phyloP scores from a whole-genome alignment of 2,888 invertebrate species.

The Drosophila demipolita region DNA sequence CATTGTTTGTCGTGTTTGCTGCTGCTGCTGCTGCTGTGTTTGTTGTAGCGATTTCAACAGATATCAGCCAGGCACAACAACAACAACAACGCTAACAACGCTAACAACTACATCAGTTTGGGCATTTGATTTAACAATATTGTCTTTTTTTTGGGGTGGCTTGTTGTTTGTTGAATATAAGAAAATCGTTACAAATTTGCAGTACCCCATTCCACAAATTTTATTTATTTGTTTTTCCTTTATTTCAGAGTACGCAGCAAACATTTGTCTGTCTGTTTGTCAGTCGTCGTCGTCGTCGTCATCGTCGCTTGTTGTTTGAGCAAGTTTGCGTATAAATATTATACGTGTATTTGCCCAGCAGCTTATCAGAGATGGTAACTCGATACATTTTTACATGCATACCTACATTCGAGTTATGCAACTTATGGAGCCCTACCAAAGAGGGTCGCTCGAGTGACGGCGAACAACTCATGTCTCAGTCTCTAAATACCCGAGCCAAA shows the following conservation, averaged over 20 bases:
- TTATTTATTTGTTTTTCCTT: conserved; percentile 63
- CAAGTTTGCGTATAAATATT: conserved; percentile 81
- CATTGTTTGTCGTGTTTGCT: conserved; percentile 33
- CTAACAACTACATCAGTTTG: conserved; percentile 20
- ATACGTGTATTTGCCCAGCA: conserved; percentile 83
- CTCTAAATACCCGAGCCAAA: conserved; percentile 35
- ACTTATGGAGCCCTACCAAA: conserved; percentile 32
- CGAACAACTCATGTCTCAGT: conserved; percentile 8
- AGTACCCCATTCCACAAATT: conserved; percentile 22
- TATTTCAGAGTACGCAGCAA: conserved; percentile 19
- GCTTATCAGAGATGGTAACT: conserved; percentile 85
- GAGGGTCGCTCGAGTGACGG: conserved; percentile 43
- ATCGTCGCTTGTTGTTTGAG: conserved; percentile 67
- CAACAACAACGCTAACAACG: background rate
- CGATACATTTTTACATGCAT: conserved; percentile 79
- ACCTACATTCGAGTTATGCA: conserved; percentile 27
- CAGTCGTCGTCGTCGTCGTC: conserved; percentile 26
- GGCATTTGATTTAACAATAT: conserved; percentile 19
- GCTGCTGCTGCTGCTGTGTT: conserved; percentile 47
- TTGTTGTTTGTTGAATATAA: conserved; percentile 77
- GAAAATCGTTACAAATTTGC: conserved; percentile 84
- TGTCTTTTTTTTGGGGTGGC: conserved; percentile 46
- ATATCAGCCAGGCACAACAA: conserved; percentile 51
- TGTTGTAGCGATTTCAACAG: conserved; percentile 80
- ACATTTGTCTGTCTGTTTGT: conserved; percentile 37